Base-by-base conservation (phyloP, 2,888 invertebrate species). In the Phengaris arion region DNA sequence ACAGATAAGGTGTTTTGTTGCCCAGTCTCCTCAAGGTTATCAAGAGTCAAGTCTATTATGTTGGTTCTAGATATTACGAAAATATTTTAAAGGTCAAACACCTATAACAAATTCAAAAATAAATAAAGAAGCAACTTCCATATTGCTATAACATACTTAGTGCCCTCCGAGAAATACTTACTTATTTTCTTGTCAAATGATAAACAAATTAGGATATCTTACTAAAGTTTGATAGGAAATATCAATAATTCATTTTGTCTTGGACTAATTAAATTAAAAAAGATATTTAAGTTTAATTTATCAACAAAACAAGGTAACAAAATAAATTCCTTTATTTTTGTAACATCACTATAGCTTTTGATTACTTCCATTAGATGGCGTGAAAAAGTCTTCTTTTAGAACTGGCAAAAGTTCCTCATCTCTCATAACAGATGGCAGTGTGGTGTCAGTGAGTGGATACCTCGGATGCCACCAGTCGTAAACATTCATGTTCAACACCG, bases 401-500 rank as follows among this genome's bases (percentile, higher is more conserved):
- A 89, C 82, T 68, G 89, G 87, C 74, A 84, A 74, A 6, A 87
- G 81, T 75, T 87, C 87, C 46, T 89, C 89, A 77, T 87, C 87
- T 4, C 75, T 82, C 76, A 84, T 78, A 68, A 81, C 81, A 3
- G 81, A 79, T 0, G 89, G 87, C 52, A 88, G 76, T 48, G 75
- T 83, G 55, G 85, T 86, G 15, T 88, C 85, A 81, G 87, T 89
- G 79, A 87, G 83, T 3, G 88, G 87, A 78, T 92, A 94, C 68
- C 88, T 85, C 94, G 95, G 86, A 22, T 96, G 95, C 96, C 96
- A 96, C 96, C 96, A 96, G 80, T 96, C 95, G 72, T 84, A 85
- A 0, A 92, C 88, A 5, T 84, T 79, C 0, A 89, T 85, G 5
- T 83, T 88, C 0, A 88, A 82, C 5, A 92, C 89, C 0, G 86